Base-by-base conservation (phyloP, 2,888 invertebrate species). In the Heliconius ethilla region DNA sequence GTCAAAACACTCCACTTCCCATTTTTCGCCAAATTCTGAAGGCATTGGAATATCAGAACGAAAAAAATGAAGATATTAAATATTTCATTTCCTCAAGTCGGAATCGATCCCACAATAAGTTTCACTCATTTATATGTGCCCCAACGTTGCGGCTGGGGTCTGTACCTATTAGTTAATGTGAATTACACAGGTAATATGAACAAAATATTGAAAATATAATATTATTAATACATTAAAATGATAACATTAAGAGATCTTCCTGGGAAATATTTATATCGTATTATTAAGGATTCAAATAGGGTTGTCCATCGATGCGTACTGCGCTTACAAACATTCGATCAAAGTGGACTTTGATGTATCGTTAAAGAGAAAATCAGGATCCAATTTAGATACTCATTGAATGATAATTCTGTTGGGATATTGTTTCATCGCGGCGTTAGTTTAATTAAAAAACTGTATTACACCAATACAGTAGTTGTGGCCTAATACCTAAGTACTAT, bases 331-430 rank as follows among this genome's bases (percentile, higher is more conserved):
- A 78, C 80, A 81, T 81, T 81, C 82, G 73, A 87, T 87, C 84
- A 85, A 83, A 83, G 83, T 83, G 85, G 86, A 88, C 88, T 86
- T 86, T 86, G 87, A 89, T 89, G 89, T 89, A 90, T 89, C 86
- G 87, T 83, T 85, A 87, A 88, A 85, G 87, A 89, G 87, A 86
- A 89, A 90, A 88, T 88, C 87, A 88, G 85, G 88, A 92, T 91
- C 90, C 91, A 92, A 92, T 92, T 91, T 91, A 88, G 89, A 83
- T 86, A 83, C 87, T 87, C 88, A 91, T 90, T 87, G 89, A 87
- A 89, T 89, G 90, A 89, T 88, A 87, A 87, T 89, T 91, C 90
- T 91, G 55, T 55, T 90, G 89, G 91, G 82, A 85, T 86, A 59
- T 45, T 29, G 45, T 65, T 78, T 45, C 63, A 67, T 45, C 40